Evolutionary conservation across 2,113 vertebrate species (phyloP).

Genomic region (Grantiella picta): DNA sequence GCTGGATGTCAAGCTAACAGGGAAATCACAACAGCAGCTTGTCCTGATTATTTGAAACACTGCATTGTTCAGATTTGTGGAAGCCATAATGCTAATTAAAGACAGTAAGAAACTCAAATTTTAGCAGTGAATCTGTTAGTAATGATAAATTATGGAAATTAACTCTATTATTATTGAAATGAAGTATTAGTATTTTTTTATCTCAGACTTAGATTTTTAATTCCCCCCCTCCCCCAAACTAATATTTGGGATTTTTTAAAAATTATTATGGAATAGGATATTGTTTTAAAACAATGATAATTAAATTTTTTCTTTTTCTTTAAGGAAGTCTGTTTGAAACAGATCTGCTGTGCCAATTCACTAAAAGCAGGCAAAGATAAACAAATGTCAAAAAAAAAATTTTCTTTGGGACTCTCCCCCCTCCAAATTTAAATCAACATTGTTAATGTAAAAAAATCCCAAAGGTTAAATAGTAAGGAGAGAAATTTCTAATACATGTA

Average conservation of each 20-base stretch:
- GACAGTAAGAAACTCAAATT: neutral
- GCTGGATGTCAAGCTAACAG: neutral
- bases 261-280: neutral
- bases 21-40: neutral
- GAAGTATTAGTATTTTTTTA: neutral
- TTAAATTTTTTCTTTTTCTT: rapidly evolving
- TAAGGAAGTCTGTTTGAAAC: neutral
- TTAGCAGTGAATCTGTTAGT: neutral
- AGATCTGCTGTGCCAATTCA: neutral
- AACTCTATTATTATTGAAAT: neutral
- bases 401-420: rapidly evolving
- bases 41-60: neutral
- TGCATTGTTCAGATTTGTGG: neutral
- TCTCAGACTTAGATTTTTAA: neutral
- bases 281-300: neutral
- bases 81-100: neutral
- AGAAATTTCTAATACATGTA: neutral
- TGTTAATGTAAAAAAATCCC: neutral
- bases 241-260: neutral
- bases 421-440: neutral
- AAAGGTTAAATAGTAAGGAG: neutral
- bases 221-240: rapidly evolving
- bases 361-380: neutral
- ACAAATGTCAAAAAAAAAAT: neutral
- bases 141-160: neutral